phyloP scores from a whole-genome alignment of 2,888 invertebrate genomes.

The Seira sanloemensis region DNA sequence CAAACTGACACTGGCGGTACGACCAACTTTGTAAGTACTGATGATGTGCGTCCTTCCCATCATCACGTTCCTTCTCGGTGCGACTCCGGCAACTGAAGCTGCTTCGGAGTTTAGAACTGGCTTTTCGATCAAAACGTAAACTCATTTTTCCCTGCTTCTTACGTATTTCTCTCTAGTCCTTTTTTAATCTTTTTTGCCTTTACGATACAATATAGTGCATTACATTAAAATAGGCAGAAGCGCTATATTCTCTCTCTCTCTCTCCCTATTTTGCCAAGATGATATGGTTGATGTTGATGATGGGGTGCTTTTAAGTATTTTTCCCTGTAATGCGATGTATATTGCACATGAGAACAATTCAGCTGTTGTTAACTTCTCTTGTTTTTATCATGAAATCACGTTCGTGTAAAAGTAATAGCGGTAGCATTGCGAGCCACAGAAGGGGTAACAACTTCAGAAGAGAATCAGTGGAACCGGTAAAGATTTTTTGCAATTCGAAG shows the following conservation, averaged over 20 bases:
- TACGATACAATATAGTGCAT: conserved; percentile 29
- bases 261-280: neutral
- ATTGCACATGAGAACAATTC: neutral
- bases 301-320: conserved; percentile 28
- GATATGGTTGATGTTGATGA: conserved; percentile 10
- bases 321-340: neutral
- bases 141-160: conserved; percentile 68
- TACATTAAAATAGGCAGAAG: neutral
- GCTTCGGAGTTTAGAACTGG: conserved; percentile 62
- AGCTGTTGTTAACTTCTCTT: conserved; percentile 35
- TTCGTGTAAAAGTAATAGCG: conserved; percentile 36
- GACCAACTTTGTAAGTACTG: conserved; percentile 71
- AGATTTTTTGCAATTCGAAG: conserved; percentile 14
- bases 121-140: conserved; percentile 72
- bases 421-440: conserved; percentile 17
- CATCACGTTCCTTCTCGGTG: conserved; percentile 56
- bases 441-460: neutral
- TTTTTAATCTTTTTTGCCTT: conserved; percentile 42
- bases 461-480: conserved; percentile 31
- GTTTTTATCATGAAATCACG: conserved; percentile 33
- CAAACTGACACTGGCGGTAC: conserved; percentile 71
- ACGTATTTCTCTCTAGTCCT: conserved; percentile 32
- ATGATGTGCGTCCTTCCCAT: conserved; percentile 42
- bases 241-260: too few relatives aligned
- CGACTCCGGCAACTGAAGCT: conserved; percentile 67